Evolutionary conservation across 2,888 invertebrate genomes (phyloP), one percentile per base, ranked within the genome.

Genomic region (Pyrrhia umbra): DNA sequence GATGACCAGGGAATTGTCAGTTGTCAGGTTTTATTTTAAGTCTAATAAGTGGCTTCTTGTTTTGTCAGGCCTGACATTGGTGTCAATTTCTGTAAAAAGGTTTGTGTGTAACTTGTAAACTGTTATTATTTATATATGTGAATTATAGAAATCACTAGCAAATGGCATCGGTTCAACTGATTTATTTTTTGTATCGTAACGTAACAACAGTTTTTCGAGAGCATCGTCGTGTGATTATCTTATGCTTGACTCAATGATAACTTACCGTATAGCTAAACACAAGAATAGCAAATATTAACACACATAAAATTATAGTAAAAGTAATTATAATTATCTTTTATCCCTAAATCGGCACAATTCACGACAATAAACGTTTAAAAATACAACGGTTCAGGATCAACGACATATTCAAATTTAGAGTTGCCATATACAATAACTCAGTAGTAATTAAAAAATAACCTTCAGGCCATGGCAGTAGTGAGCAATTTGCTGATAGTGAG

Each of bases 51-150:
- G 68, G 70, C 68, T 71, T 74, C 50, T 43, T 52, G 23, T 42
- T 56, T 64, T 68, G 57, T 68, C 61, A 49, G 45, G 66, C 52
- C 57, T 77, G 75, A 69, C 77, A 72, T 71, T 62, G 25, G 55
- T 61, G 54, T 49, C 46, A 54, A 71, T 77, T 62, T 52, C 82
- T 85, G 83, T n/a, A 83, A 84, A 67, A 78, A 84, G 80, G 68
- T 75, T 74, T 56, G 16, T n/a, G 21, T 23, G 2, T 9, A 8
- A 47, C n/a, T 15, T 27, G 1, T 61, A 8, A 25, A 25, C 15
- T 16, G 20, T 49, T 16, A 2, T n/a, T 13, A 23, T 20, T 37
- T 10, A 1, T 1, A 1, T 16, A 16, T 25, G 49, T 1, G 6
- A 10, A 4, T 2, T 16, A 21, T 15, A 2, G 2, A 23, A 51